Evolutionary conservation across 2,113 vertebrate species (phyloP).

Genomic region (Grammomys surdaster): DNA sequence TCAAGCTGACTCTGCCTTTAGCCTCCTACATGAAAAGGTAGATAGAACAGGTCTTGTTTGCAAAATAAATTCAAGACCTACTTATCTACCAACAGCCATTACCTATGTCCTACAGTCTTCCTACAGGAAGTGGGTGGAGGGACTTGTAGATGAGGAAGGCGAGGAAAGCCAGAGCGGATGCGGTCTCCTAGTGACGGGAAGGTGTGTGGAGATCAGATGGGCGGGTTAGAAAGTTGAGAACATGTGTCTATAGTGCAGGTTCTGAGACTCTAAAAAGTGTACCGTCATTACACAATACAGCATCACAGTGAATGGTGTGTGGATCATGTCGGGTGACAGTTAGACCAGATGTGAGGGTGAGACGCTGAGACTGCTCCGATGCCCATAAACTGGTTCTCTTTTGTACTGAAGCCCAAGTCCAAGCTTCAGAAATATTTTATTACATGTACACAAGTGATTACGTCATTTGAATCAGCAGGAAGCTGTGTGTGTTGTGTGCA

Average conservation of each 20-base stretch:
- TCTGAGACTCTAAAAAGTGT: not conserved
- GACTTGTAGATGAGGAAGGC: not conserved
- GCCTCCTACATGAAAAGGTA: constrained; percentile 91
- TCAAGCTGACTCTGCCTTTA: constrained; percentile 84
- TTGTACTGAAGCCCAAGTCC: not conserved
- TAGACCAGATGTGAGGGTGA: not conserved
- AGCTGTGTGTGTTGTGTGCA: not conserved
- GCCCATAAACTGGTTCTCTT: not conserved
- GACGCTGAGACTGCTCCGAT: not conserved
- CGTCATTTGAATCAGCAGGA: not conserved
- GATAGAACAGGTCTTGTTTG: constrained; percentile 90
- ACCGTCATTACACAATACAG: not conserved
- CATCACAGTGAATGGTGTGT: not conserved
- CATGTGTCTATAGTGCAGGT: not conserved
- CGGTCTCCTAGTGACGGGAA: not conserved
- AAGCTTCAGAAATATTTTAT: not conserved
- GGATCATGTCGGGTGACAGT: not conserved
- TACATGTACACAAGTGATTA: not conserved
- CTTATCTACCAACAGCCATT: constrained; percentile 87
- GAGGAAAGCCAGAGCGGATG: not conserved
- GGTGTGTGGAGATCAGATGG: not conserved
- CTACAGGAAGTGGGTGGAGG: not conserved
- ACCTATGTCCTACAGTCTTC: not conserved
- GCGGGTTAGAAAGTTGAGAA: not conserved
- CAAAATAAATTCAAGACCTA: constrained; percentile 85